These are phyloP conservation scores for Nesometra sesokonis DNA, from an alignment of 35 echinoderm and acorn worm species.

Conservation along the genomic window DNA sequence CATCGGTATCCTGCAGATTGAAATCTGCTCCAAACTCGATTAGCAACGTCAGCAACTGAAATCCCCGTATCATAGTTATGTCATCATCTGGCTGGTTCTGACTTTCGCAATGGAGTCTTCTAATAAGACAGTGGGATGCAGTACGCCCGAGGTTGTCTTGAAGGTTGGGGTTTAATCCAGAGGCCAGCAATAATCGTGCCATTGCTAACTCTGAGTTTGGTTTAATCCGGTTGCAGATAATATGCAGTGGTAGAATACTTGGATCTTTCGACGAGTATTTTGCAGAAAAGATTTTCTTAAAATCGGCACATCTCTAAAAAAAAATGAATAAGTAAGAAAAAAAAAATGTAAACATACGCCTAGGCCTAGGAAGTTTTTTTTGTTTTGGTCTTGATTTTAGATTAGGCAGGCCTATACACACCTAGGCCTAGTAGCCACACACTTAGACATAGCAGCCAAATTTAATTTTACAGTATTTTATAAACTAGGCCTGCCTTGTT, in stretches of 20 bases:
- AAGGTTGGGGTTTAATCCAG: slow-evolving; percentile 27
- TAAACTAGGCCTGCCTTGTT: too few relatives aligned
- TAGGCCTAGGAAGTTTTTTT: too few relatives aligned
- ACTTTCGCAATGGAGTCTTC: slow-evolving; percentile 5
- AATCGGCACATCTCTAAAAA: not conserved
- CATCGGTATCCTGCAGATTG: not conserved
- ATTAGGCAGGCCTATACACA: too few relatives aligned
- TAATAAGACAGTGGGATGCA: slow-evolving; percentile 28
- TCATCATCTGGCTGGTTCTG: not conserved
- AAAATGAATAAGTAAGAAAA: not conserved
- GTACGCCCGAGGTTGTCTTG: slow-evolving; percentile 17
- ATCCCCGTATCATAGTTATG: not conserved
- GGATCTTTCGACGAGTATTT: not conserved
- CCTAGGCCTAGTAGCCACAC: too few relatives aligned
- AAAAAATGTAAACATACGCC: too few relatives aligned
- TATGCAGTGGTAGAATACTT: not conserved
- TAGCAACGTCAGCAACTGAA: slow-evolving; percentile 6
- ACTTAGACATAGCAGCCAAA: too few relatives aligned
- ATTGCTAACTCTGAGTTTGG: not conserved
- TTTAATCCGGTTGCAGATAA: not conserved
- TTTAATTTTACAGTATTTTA: too few relatives aligned
- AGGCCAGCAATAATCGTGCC: slow-evolving; percentile 10
- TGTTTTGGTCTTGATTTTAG: too few relatives aligned
- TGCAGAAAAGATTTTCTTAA: not conserved
- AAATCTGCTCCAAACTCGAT: not conserved